Evolutionary conservation across 2,888 invertebrate species (phyloP), one percentile per base, ranked within the genome.

Genomic region (Acleris literana): DNA sequence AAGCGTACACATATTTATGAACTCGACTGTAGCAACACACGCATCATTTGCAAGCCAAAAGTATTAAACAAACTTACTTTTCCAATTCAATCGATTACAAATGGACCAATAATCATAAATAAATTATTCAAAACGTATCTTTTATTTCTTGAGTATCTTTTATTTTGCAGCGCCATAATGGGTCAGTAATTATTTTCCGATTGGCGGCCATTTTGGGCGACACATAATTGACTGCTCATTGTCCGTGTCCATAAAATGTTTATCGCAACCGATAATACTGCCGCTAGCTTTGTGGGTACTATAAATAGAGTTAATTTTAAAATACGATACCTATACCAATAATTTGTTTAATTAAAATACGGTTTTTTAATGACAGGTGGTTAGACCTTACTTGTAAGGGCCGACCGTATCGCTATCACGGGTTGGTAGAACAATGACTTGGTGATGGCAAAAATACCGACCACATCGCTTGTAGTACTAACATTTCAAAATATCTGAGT

Each of bases 161-260:
- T 63, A 67, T 67, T 60, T 67, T 53, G 48, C 62, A 49, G 51
- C 53, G 57, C 63, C 67, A 57, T 63, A 63, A 67, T 57, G 56
- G 67, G 11, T 7, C 53, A 22, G 66, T 70, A 68, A 70, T 70
- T 68, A 61, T 65, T 55, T 63, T 66, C 63, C 68, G 63, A 70
- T 70, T 68, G 70, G 60, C 16, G 44, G 17, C 58, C 63, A 61
- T 59, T 57, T 60, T 68, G 55, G 6, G 46, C 46, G 59, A 64
- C 17, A 49, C 11, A 2, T 70, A 68, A 61, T 70, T 70, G 64
- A 67, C 61, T 57, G 63, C 59, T 64, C 61, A 69, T 64, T 66
- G 69, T 64, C 43, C 20, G 49, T 20, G n/a, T 9, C 66, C 66
- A 66, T 66, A 48, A 62, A 66, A 66, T 56, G 49, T 57, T 64